Evolutionary conservation across 2,113 vertebrate species (phyloP).

Genomic region (Lycocorax pyrrhopterus): DNA sequence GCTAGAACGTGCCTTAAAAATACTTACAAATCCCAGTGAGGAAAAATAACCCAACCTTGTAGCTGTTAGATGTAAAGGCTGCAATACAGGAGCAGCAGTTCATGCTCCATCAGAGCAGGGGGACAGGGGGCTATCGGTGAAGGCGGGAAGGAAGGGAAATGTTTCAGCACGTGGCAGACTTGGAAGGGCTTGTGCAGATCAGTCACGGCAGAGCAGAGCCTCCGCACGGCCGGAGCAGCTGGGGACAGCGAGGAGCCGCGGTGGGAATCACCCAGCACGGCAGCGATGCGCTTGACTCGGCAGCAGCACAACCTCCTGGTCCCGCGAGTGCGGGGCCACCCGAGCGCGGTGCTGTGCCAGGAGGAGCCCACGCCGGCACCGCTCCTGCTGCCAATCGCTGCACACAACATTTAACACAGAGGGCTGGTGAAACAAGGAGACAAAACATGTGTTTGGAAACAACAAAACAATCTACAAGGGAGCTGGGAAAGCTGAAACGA

Average conservation of each 20-base stretch:
- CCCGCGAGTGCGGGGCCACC: accelerated
- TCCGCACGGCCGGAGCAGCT: accelerated
- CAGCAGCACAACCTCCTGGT: not conserved
- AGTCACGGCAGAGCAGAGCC: not conserved
- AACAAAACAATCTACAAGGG: not conserved
- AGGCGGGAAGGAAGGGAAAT: not conserved
- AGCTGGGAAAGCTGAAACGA: not conserved
- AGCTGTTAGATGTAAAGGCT: not conserved
- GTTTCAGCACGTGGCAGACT: not conserved
- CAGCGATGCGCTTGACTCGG: accelerated
- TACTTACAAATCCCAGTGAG: not conserved
- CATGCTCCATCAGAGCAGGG: not conserved
- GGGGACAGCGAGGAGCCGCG: accelerated
- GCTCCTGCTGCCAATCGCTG: accelerated
- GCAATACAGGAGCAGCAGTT: not conserved
- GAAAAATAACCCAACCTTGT: not conserved
- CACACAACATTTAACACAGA: not conserved
- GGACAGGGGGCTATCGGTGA: accelerated
- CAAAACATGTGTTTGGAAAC: not conserved
- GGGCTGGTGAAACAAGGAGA: not conserved
- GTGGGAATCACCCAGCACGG: accelerated
- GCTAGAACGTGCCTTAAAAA: not conserved
- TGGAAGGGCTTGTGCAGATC: not conserved
- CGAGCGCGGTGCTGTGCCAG: accelerated
- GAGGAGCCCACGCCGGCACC: not conserved